Evolutionary conservation across 2,888 invertebrate genomes (phyloP).

Genomic region (Athetis lepigone): DNA sequence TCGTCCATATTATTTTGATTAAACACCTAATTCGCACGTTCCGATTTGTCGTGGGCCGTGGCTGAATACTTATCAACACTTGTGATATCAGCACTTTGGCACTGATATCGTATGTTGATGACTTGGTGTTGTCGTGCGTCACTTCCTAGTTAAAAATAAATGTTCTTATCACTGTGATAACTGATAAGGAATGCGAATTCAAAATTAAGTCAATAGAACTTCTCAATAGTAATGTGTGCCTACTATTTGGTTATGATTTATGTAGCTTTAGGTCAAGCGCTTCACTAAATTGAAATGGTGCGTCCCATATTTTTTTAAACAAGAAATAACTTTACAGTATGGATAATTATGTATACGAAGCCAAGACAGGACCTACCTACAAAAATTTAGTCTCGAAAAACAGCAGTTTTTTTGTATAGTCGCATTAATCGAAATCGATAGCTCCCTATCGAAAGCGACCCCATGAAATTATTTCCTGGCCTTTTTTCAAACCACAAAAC

Average conservation of each 20-base stretch:
- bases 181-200: constrained; percentile 35
- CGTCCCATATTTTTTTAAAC: no score
- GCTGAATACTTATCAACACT: constrained; percentile 34
- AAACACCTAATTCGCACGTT: constrained; percentile 18
- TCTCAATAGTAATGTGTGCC: not conserved
- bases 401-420: no score
- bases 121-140: constrained; percentile 48
- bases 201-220: constrained; percentile 16
- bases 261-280: not conserved
- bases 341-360: no score
- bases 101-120: constrained; percentile 25
- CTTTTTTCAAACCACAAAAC: no score
- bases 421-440: no score
- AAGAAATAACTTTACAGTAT: no score
- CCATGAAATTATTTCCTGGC: no score
- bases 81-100: constrained; percentile 44
- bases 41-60: constrained; percentile 19
- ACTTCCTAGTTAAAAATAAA: constrained; percentile 60
- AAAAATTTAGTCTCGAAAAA: no score
- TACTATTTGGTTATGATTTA: not conserved
- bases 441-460: no score
- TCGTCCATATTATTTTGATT: constrained; percentile 5
- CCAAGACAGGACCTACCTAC: no score
- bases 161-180: constrained; percentile 41
- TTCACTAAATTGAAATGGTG: no score